Conservation (phyloP, 2,888 invertebrate species). For the Harmothoe impar region DNA sequence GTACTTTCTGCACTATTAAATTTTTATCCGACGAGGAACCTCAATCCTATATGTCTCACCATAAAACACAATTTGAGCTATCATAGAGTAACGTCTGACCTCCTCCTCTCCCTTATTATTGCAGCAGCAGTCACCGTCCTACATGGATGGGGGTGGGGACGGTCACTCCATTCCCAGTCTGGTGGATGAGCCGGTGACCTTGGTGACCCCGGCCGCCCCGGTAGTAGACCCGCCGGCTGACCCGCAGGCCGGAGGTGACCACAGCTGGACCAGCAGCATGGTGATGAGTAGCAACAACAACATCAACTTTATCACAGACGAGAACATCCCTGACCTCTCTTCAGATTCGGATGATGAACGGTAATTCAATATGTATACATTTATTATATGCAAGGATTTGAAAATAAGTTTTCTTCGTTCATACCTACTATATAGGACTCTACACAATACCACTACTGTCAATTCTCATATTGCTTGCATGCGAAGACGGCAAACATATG, state of each 20-base stretch:
- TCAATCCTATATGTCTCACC: too few relatives aligned
- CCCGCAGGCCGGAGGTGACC: not conserved
- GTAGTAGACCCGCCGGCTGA: not conserved
- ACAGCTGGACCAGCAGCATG: not conserved
- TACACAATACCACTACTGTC: too few relatives aligned
- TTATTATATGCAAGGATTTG: not conserved
- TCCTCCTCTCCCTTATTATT: too few relatives aligned
- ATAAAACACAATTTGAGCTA: too few relatives aligned
- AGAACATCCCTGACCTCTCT: constrained; percentile 52
- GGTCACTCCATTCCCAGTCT: not conserved
- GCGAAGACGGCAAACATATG: too few relatives aligned
- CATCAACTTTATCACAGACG: constrained; percentile 64
- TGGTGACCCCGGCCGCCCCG: not conserved
- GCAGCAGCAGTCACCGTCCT: constrained; percentile 9
- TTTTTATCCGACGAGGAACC: too few relatives aligned
- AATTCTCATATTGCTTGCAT: too few relatives aligned
- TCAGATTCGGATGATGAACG: constrained; percentile 14
- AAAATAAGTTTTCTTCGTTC: not conserved
- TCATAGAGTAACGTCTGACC: too few relatives aligned
- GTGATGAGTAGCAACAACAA: constrained; percentile 43
- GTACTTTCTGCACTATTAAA: too few relatives aligned
- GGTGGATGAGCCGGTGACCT: not conserved
- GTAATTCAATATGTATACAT: not conserved
- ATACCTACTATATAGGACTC: too few relatives aligned
- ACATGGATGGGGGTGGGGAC: not conserved